These are phyloP conservation scores for Hirundichthys speculiger DNA, from an alignment of 2,113 vertebrate species.

Conservation along the genomic window DNA sequence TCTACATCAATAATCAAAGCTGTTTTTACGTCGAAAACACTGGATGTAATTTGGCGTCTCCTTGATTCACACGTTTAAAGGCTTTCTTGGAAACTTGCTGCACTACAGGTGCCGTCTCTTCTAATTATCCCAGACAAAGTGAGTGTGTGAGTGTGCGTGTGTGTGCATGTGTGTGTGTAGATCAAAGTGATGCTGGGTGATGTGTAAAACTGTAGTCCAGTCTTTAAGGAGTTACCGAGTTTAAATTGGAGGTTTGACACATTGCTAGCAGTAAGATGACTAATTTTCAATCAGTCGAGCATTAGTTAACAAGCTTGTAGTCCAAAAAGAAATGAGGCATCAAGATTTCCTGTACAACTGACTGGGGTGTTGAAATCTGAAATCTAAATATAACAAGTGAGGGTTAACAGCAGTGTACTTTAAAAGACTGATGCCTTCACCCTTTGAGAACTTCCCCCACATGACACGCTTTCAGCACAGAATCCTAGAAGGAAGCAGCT, in stretches of 20 bases:
- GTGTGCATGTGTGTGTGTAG: background rate
- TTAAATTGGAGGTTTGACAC: background rate
- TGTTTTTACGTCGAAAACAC: slow-evolving; percentile 20
- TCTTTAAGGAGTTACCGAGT: slow-evolving; percentile 14
- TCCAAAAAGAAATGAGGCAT: background rate
- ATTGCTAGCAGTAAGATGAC: background rate
- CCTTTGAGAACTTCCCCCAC: slow-evolving; percentile 18
- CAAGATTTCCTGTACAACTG: background rate
- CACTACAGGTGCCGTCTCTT: slow-evolving; percentile 47
- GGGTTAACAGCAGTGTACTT: background rate
- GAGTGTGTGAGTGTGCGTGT: slow-evolving; percentile 10
- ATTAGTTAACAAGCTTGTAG: background rate
- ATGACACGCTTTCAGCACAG: slow-evolving; percentile 16
- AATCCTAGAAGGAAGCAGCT: slow-evolving; percentile 41
- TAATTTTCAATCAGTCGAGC: background rate
- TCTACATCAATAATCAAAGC: slow-evolving; percentile 24
- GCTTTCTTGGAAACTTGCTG: slow-evolving; percentile 34
- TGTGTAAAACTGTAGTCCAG: background rate
- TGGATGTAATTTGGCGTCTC: slow-evolving; percentile 12
- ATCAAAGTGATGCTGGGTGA: slow-evolving; percentile 14
- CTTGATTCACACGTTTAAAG: slow-evolving; percentile 15
- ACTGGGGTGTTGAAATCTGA: slow-evolving; percentile 8
- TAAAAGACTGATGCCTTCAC: slow-evolving; percentile 13
- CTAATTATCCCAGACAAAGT: slow-evolving; percentile 43
- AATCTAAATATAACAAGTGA: slow-evolving; percentile 26